Percentiles rank a stretch among this genome's conserved stretches.
These are phyloP conservation scores for Tetraodon nigroviridis DNA, from an alignment of 2,113 vertebrate species.

Conservation along the genomic window DNA sequence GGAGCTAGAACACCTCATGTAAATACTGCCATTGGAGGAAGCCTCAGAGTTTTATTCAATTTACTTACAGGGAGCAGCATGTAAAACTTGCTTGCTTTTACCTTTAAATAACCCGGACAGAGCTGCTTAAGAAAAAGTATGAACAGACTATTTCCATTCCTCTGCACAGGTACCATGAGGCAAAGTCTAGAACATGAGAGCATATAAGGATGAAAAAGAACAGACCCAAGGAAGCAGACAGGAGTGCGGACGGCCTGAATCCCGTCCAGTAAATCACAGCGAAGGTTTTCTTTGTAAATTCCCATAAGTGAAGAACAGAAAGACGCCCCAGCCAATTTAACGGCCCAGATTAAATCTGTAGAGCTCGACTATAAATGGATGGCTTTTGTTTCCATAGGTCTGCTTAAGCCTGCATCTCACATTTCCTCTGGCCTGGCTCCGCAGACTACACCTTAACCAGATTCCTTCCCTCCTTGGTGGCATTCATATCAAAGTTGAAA, in stretches of 20 bases:
- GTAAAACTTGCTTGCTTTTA: conserved; percentile 43
- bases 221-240: conserved; percentile 17
- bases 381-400: conserved; percentile 53
- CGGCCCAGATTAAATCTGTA: conserved; percentile 62
- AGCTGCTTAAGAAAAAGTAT: too few species aligned
- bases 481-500: conserved; percentile 19
- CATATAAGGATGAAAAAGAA: conserved; percentile 27
- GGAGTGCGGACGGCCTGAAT: conserved; percentile 33
- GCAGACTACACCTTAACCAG: conserved; percentile 46
- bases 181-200: conserved; percentile 24
- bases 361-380: conserved; percentile 54
- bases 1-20: conserved; percentile 1
- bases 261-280: conserved; percentile 58
- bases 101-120: conserved; percentile 2
- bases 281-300: conserved; percentile 62
- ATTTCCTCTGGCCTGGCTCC: conserved; percentile 55
- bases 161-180: conserved; percentile 14
- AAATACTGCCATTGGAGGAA: conserved; percentile 19
- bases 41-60: conserved; percentile 7
- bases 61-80: conserved; percentile 8
- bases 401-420: conserved; percentile 48
- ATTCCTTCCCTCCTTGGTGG: conserved; percentile 39
- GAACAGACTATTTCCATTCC: too few species aligned
- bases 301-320: conserved; percentile 43
- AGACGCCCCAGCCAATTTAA: conserved; percentile 45